A percentile compares a stretch with the other conserved stretches of the same genome.
Evolutionary conservation across 1,140 invertebrate genomes (phyloP).

Genomic region (Bombus waltoni): DNA sequence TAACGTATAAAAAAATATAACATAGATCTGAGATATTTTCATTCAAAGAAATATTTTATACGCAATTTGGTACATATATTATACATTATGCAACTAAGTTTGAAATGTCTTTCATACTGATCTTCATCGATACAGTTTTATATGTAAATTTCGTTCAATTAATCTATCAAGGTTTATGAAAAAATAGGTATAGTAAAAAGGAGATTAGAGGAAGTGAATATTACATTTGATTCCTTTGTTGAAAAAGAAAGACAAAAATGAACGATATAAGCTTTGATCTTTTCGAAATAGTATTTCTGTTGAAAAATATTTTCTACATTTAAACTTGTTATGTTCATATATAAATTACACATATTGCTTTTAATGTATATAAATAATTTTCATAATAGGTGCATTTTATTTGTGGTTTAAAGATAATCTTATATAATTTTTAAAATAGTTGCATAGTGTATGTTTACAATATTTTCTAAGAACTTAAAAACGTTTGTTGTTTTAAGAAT

Average conservation of each 20-base stretch:
- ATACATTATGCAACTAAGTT: slow-evolving; percentile 15
- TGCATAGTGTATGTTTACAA: slow-evolving; percentile 17
- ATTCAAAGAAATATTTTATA: background rate
- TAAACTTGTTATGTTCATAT: background rate
- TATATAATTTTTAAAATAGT: slow-evolving; percentile 3
- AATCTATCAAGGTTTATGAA: background rate
- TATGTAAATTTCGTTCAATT: background rate
- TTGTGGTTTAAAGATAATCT: background rate
- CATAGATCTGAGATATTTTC: background rate
- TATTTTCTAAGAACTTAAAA: background rate
- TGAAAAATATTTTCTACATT: background rate
- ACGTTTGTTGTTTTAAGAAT: background rate
- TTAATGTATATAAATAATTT: background rate
- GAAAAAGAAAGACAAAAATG: background rate
- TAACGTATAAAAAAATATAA: background rate
- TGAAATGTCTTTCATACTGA: background rate
- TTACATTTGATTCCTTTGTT: background rate
- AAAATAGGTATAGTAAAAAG: background rate
- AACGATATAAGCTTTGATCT: background rate
- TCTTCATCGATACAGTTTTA: background rate
- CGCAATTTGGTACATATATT: background rate
- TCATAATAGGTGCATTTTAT: background rate
- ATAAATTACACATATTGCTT: background rate
- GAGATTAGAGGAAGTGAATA: background rate
- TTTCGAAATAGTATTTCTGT: background rate